Conservation (phyloP, 2,888 invertebrate species). For the Ferrisia virgata region DNA sequence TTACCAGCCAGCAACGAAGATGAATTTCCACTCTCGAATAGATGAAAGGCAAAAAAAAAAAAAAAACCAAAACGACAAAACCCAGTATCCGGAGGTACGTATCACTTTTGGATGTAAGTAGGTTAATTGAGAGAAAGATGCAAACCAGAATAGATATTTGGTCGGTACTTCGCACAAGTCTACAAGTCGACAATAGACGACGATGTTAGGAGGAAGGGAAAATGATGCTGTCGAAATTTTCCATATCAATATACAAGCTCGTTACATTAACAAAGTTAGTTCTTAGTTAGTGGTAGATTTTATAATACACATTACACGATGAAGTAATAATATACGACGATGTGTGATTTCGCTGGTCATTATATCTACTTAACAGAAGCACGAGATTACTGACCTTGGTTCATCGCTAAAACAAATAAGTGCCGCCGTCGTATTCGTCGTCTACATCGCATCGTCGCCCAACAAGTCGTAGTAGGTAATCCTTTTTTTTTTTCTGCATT, state of each 20-base stretch:
- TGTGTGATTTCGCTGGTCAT: not conserved
- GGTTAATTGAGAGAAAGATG: conserved; percentile 7
- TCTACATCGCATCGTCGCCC: not conserved
- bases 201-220: not conserved
- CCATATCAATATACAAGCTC: conserved; percentile 14
- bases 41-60: not conserved
- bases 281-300: not conserved
- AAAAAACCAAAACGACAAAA: not conserved
- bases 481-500: conserved; percentile 17
- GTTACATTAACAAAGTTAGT: conserved; percentile 1
- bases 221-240: not conserved
- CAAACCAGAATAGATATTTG: not conserved
- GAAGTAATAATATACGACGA: conserved; percentile 16
- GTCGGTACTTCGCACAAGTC: not conserved
- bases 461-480: not conserved
- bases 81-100: not conserved
- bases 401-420: conserved; percentile 37
- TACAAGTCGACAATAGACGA: not conserved
- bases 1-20: not conserved
- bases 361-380: conserved; percentile 11
- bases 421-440: not conserved
- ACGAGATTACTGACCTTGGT: conserved; percentile 38
- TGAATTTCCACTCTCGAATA: not conserved
- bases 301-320: not conserved
- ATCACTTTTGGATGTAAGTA: not conserved